phyloP scores from a whole-genome alignment of 2,797 vertebrate genomes.

The Amniataba percoides region DNA sequence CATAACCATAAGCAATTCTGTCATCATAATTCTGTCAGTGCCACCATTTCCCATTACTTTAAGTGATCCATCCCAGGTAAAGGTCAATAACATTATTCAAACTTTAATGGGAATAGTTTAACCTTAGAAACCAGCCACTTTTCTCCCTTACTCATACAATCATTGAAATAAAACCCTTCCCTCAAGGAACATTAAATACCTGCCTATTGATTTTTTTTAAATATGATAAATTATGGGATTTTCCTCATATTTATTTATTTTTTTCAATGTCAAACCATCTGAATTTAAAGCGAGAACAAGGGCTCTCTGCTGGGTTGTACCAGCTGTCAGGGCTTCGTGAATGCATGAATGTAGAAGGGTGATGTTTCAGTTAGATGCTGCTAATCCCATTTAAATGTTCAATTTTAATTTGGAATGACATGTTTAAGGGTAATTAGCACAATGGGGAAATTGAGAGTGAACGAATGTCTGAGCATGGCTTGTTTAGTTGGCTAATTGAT shows the following conservation, averaged over 20 bases:
- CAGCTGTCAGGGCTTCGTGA: slow-evolving; percentile 39
- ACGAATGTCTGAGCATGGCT: slow-evolving; percentile 80
- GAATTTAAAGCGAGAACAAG: slow-evolving; percentile 10
- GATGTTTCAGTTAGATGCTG: slow-evolving; percentile 76
- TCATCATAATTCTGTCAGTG: slow-evolving; percentile 79
- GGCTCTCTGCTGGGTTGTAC: slow-evolving; percentile 6
- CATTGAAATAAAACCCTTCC: slow-evolving; percentile 62
- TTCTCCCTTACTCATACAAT: slow-evolving; percentile 57
- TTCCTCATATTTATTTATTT: slow-evolving; percentile 22
- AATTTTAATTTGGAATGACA: slow-evolving; percentile 81
- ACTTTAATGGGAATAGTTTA: slow-evolving; percentile 81
- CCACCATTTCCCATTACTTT: slow-evolving; percentile 77
- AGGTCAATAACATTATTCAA: slow-evolving; percentile 84
- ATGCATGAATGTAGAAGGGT: slow-evolving; percentile 34
- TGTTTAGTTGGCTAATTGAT: slow-evolving; percentile 84
- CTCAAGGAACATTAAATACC: slow-evolving; percentile 59
- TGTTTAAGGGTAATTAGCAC: slow-evolving; percentile 83
- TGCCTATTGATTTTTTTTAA: slow-evolving; percentile 41
- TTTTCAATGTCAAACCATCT: slow-evolving; percentile 1
- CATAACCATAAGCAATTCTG: slow-evolving; percentile 77
- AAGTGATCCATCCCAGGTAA: slow-evolving; percentile 78
- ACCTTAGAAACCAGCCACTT: slow-evolving; percentile 75
- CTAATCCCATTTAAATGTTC: slow-evolving; percentile 81
- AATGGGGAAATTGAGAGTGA: slow-evolving; percentile 82
- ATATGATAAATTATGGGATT: slow-evolving; percentile 32